Conservation (phyloP, 2,113 vertebrate species). For the Falcunculus frontatus region DNA sequence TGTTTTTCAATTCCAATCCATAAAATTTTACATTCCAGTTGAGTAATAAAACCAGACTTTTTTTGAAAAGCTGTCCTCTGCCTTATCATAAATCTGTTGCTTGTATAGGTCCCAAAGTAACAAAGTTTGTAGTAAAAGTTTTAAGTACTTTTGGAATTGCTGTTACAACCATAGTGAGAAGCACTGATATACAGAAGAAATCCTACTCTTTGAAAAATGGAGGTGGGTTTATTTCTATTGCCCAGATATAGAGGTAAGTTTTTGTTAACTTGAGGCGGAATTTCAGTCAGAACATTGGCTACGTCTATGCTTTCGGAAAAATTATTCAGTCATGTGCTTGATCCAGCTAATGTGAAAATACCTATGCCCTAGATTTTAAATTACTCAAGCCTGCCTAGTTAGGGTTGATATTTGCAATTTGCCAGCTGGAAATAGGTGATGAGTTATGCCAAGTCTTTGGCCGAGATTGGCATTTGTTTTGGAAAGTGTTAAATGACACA, state of each 20-base stretch:
- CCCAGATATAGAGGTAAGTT: not conserved
- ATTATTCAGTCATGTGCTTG: rapidly evolving
- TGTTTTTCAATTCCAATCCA: slow-evolving; percentile 1
- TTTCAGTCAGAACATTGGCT: not conserved
- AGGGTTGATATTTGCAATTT: not conserved
- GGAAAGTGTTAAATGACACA: not conserved
- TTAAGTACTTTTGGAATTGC: slow-evolving; percentile 20
- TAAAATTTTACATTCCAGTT: slow-evolving; percentile 21
- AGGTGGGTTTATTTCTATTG: not conserved
- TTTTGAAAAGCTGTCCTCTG: not conserved
- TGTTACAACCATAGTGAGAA: not conserved
- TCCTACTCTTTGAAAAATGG: not conserved
- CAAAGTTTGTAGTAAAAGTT: slow-evolving; percentile 26
- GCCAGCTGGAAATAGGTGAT: rapidly evolving
- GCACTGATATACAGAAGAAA: not conserved
- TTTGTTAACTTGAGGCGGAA: not conserved
- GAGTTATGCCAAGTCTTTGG: not conserved
- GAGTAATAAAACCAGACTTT: slow-evolving; percentile 8
- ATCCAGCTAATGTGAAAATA: not conserved
- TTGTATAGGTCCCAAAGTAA: not conserved
- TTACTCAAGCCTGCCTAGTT: not conserved
- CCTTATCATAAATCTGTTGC: not conserved
- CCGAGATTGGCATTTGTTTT: not conserved
- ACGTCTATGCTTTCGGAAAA: not conserved
- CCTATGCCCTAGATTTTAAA: not conserved